Evolutionary conservation across 2,888 invertebrate genomes (phyloP), one percentile per base, ranked within the genome.

Genomic region (Dicyrtomina minuta): DNA sequence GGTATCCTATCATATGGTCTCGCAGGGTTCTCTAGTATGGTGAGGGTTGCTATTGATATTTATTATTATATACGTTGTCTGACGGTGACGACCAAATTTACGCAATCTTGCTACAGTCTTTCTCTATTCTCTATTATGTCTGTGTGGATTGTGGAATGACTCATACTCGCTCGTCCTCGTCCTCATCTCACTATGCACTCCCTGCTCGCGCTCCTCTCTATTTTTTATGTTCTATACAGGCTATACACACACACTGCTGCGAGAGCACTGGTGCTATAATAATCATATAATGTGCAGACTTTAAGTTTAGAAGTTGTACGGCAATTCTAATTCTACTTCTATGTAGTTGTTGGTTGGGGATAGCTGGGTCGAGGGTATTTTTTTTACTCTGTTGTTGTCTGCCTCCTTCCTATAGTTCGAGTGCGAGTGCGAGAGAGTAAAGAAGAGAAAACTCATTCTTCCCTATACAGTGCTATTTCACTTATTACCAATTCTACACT

Each of bases 401-500:
- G 58, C 2, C 43, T 41, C 13, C 13, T 41, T 41, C 8, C 43
- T 41, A 10, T 41, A 10, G 8, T 1, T n/a, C n/a, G n/a, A n/a
- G 58, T 22, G 22, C 17, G 24, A 27, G 17, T 56, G 22, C 33
- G 1, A 13, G 24, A 15, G 46, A 8, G 46, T 15, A 46, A 15
- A 46, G 20, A 22, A 58, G 41, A 58, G 41, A 41, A 58, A 39
- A 27, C 27, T 20, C 58, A 58, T 41, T 51, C 58, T 58, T 58
- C 58, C 41, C 41, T 56, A 27, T 56, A 33, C 33, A 33, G 4
- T 33, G 33, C 33, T 8, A 26, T 56, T 58, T 39, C 58, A 58
- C 58, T 58, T 58, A 58, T 58, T 58, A 58, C 58, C 58, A 39
- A 39, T 58, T 58, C 58, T 41, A 58, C 58, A 39, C 58, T 17